Conservation (phyloP, 1,140 invertebrate genomes). For the Sycophila sp. region DNA sequence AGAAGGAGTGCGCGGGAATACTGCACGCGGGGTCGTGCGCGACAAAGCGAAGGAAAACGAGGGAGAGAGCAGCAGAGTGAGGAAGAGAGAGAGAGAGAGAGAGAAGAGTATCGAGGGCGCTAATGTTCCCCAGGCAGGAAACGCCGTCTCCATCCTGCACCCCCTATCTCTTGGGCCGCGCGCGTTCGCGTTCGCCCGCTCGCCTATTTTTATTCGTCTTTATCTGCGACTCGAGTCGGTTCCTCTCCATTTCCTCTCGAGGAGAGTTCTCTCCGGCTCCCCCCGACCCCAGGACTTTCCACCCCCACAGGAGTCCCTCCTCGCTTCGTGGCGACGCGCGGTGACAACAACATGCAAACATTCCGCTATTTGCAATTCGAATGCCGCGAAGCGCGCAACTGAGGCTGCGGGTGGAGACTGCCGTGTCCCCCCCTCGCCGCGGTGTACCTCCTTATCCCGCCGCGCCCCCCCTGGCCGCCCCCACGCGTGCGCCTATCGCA, state of each 20-base stretch:
- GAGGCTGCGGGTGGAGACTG: neutral
- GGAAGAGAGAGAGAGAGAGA: conserved; percentile 37
- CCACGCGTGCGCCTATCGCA: neutral
- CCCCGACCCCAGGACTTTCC: conserved; percentile 27
- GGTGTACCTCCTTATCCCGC: conserved; percentile 29
- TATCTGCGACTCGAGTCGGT: conserved; percentile 61
- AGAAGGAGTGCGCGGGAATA: conserved; percentile 25
- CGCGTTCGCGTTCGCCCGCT: conserved; percentile 30
- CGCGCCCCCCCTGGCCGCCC: conserved; percentile 19
- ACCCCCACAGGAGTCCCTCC: conserved; percentile 23
- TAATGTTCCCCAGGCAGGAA: conserved; percentile 64
- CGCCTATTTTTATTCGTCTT: conserved; percentile 66
- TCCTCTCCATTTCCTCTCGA: conserved; percentile 63
- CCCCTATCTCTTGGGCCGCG: conserved; percentile 41
- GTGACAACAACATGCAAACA: conserved; percentile 67
- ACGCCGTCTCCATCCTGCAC: conserved; percentile 63
- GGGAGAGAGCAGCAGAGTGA: neutral
- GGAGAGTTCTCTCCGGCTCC: conserved; percentile 40
- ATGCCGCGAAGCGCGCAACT: conserved; percentile 50
- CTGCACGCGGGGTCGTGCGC: conserved; percentile 21
- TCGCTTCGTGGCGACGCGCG: conserved; percentile 51
- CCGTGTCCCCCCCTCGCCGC: neutral
- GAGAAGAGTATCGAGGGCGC: conserved; percentile 62
- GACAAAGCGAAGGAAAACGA: conserved; percentile 30
- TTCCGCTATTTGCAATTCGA: conserved; percentile 68